Evolutionary conservation across 2,797 vertebrate species (phyloP).

Genomic region (Phylloscopus collybita): DNA sequence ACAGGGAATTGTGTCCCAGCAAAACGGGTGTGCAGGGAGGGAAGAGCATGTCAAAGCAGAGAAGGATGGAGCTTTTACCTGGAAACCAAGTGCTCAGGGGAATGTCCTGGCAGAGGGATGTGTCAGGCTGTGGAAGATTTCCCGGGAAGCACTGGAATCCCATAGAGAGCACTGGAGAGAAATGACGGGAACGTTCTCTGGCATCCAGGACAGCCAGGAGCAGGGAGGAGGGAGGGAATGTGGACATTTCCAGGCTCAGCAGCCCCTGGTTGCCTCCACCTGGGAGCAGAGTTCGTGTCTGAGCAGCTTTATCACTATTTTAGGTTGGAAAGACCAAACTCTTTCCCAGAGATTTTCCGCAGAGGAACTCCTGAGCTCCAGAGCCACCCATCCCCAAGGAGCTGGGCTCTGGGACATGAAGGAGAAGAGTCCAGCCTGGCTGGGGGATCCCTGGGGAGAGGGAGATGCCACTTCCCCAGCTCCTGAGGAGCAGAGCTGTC

Average conservation of each 20-base stretch:
- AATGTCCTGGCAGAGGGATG: background rate
- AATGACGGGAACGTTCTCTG: background rate
- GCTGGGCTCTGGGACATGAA: background rate
- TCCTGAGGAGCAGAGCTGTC: fast-evolving
- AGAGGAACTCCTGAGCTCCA: background rate
- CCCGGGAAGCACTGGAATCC: background rate
- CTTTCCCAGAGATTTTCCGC: background rate
- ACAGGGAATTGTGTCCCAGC: background rate
- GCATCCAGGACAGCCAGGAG: background rate
- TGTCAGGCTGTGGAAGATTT: background rate
- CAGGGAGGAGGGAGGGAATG: background rate
- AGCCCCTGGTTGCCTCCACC: background rate
- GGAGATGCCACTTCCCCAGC: background rate
- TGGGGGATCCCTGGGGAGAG: background rate
- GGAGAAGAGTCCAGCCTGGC: background rate
- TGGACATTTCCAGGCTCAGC: background rate
- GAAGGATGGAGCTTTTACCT: background rate
- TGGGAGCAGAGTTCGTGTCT: background rate
- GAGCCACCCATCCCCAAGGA: fast-evolving
- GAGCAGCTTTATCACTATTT: background rate
- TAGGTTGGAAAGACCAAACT: background rate
- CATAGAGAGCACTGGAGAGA: no score
- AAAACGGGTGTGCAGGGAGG: fast-evolving
- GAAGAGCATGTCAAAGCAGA: background rate
- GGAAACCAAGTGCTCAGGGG: no score